Evolutionary conservation across 2,797 vertebrate genomes (phyloP).

Genomic region (Rhadinocentrus ornatus): DNA sequence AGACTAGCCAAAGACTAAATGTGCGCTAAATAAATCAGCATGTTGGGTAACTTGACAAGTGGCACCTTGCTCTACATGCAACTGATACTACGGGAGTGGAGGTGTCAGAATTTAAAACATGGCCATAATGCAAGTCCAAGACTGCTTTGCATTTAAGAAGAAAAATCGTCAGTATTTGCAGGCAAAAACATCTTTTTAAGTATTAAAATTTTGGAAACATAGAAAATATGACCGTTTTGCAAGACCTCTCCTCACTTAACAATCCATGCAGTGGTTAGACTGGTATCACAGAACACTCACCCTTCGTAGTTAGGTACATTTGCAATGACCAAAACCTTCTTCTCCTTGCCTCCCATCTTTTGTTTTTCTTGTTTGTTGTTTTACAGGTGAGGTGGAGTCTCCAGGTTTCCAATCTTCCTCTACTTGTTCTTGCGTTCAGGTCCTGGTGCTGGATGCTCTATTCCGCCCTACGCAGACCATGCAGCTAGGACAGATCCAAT

Average conservation of each 20-base stretch:
- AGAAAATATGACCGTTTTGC: not conserved
- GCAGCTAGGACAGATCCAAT: conserved; percentile 19
- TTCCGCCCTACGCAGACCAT: conserved; percentile 26
- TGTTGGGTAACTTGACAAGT: conserved; percentile 50
- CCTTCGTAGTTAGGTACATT: conserved; percentile 78
- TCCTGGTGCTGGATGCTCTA: conserved; percentile 71
- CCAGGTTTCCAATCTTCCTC: conserved; percentile 77
- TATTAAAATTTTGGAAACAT: not conserved
- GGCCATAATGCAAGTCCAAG: conserved; percentile 41
- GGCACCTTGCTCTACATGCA: conserved; percentile 52
- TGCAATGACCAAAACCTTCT: conserved; percentile 83
- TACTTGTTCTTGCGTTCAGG: conserved; percentile 24
- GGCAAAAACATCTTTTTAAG: not conserved
- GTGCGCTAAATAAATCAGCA: conserved; percentile 27
- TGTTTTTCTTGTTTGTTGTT: conserved; percentile 54
- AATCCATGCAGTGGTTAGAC: not conserved
- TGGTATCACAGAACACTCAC: conserved; percentile 78
- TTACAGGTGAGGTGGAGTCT: conserved; percentile 53
- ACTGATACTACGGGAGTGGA: conserved; percentile 45
- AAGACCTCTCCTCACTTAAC: not conserved
- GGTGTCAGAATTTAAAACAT: conserved; percentile 73
- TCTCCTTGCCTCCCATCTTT: conserved; percentile 88
- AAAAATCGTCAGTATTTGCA: conserved; percentile 1
- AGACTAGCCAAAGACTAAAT: conserved; percentile 2
- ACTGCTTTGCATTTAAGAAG: conserved; percentile 37